These are phyloP conservation scores for Corythornis madagascariensis DNA, from an alignment of 2,113 vertebrate genomes.

Conservation along the genomic window DNA sequence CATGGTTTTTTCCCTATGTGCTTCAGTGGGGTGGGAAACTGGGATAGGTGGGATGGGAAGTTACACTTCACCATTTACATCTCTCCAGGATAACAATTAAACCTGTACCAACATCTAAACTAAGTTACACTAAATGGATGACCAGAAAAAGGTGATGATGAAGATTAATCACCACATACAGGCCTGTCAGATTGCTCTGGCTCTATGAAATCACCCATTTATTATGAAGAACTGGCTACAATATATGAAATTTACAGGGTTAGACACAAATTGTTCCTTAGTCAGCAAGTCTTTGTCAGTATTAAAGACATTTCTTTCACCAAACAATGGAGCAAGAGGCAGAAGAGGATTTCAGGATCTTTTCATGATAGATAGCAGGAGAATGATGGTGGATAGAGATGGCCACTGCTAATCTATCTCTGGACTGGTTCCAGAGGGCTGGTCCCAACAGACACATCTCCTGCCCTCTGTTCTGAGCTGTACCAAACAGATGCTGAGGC, in stretches of 20 bases:
- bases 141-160: background rate
- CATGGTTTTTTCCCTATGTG: background rate
- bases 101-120: background rate
- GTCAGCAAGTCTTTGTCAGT: background rate
- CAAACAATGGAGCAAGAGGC: background rate
- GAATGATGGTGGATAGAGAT: background rate
- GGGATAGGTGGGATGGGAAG: background rate
- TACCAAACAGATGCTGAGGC: background rate
- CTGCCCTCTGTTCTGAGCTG: too few relatives aligned
- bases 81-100: background rate
- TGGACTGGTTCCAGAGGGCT: background rate
- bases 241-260: background rate
- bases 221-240: background rate
- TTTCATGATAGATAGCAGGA: rapidly evolving
- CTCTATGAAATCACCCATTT: background rate
- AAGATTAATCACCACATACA: background rate
- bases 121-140: background rate
- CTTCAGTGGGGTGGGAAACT: background rate
- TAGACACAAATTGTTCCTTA: background rate
- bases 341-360: background rate
- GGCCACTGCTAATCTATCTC: background rate
- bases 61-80: background rate
- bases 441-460: background rate
- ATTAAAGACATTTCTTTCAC: background rate
- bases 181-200: background rate